These are phyloP conservation scores for Agonopterix alstromeriana DNA, from an alignment of 2,888 invertebrate species.

Conservation along the genomic window DNA sequence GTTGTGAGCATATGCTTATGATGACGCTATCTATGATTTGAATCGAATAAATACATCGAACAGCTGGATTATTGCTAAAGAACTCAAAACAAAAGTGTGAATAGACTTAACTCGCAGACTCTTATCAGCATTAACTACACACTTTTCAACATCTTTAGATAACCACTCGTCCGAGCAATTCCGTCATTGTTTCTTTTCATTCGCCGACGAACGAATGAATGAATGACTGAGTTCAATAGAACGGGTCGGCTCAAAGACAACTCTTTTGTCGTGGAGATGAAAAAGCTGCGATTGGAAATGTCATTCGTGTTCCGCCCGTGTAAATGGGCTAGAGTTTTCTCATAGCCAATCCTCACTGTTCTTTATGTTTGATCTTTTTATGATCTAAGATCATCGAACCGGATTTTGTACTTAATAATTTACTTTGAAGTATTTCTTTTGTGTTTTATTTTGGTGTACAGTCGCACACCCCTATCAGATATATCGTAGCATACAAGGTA, in stretches of 20 bases:
- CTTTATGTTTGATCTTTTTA: neutral
- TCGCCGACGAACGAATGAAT: conserved; percentile 22
- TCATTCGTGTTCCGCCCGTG: conserved; percentile 19
- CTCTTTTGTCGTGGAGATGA: conserved; percentile 39
- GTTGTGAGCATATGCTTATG: too few relatives aligned
- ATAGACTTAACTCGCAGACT: too few relatives aligned
- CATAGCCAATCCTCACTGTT: conserved; percentile 2
- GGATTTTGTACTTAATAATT: too few relatives aligned
- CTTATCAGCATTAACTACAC: neutral
- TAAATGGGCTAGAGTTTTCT: conserved; percentile 11
- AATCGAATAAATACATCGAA: too few relatives aligned
- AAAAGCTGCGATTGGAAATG: conserved; percentile 35
- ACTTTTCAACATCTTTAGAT: conserved; percentile 17
- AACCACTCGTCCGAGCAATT: conserved; percentile 26
- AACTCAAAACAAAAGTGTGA: neutral
- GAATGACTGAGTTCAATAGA: conserved; percentile 26
- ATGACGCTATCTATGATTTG: too few relatives aligned
- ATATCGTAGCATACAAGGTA: too few relatives aligned
- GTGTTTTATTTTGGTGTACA: too few relatives aligned
- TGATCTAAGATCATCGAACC: too few relatives aligned
- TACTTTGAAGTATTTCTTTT: too few relatives aligned
- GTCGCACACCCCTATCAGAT: too few relatives aligned
- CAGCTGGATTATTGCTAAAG: too few relatives aligned
- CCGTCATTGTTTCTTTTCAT: conserved; percentile 42
- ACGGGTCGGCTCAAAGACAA: conserved; percentile 39